Evolutionary conservation across 2,113 vertebrate species (phyloP).

Genomic region (Psilopsiagon aurifrons): DNA sequence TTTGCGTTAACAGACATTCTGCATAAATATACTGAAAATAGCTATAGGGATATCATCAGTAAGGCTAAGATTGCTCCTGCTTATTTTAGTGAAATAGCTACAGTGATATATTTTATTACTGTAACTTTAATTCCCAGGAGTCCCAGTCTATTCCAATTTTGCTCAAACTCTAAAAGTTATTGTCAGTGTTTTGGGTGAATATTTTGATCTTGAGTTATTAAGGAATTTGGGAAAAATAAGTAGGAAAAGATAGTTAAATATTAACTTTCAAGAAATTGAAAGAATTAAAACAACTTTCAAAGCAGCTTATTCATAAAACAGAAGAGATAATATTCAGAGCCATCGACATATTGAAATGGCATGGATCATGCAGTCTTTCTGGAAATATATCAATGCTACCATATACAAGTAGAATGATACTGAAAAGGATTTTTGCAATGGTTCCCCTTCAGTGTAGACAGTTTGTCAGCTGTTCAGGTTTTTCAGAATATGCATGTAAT

Average conservation of each 20-base stretch:
- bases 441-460: background rate
- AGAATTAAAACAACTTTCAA: background rate
- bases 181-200: background rate
- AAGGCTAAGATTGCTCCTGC: background rate
- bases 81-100: background rate
- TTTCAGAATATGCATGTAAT: background rate
- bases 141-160: background rate
- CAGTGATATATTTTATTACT: background rate
- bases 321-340: background rate
- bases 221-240: background rate
- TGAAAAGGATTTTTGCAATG: background rate
- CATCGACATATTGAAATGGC: background rate
- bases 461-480: background rate
- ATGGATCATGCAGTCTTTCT: background rate
- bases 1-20: background rate
- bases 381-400: background rate
- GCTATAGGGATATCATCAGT: background rate
- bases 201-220: background rate
- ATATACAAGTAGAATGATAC: background rate
- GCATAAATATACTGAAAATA: background rate
- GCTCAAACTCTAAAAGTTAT: background rate
- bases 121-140: background rate
- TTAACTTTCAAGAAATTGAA: background rate
- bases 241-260: background rate
- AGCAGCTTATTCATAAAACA: background rate